phyloP scores from a whole-genome alignment of 2,888 invertebrate species.

The Drosophila pseudotakahashii region DNA sequence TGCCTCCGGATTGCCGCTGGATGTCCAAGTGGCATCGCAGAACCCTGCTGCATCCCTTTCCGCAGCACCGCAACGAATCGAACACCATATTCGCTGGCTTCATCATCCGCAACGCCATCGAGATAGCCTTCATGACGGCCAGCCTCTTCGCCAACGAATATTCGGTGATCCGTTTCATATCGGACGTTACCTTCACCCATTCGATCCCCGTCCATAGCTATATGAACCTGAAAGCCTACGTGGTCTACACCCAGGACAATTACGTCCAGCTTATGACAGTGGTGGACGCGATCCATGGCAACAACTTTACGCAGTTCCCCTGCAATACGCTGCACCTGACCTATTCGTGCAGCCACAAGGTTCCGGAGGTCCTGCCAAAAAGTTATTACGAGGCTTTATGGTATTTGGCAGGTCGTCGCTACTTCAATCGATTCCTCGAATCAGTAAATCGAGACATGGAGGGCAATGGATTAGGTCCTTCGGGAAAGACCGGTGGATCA shows the following conservation, averaged over 20 bases:
- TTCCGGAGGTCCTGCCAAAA: constrained; percentile 86
- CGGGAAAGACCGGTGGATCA: background rate
- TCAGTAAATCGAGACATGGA: background rate
- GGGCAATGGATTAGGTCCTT: too few species aligned
- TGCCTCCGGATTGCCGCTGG: constrained; percentile 87
- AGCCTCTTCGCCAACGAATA: constrained; percentile 86
- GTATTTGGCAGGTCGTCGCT: constrained; percentile 86
- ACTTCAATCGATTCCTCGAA: constrained; percentile 74
- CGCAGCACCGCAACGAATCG: constrained; percentile 89
- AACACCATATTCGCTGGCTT: constrained; percentile 92
- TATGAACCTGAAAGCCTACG: constrained; percentile 88
- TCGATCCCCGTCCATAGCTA: constrained; percentile 89
- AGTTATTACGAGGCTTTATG: constrained; percentile 88
- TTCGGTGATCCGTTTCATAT: constrained; percentile 87
- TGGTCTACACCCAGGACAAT: constrained; percentile 85
- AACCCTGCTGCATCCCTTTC: constrained; percentile 87
- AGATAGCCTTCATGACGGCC: constrained; percentile 89
- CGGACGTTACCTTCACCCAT: constrained; percentile 89
- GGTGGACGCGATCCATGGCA: constrained; percentile 86
- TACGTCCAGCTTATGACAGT: constrained; percentile 88
- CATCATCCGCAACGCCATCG: constrained; percentile 90
- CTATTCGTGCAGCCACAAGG: constrained; percentile 85
- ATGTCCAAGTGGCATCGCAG: constrained; percentile 86
- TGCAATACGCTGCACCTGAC: constrained; percentile 90
- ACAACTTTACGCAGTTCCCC: constrained; percentile 85